phyloP scores from a whole-genome alignment of 2,113 vertebrate species.

The cattle (Bos taurus) region DNA sequence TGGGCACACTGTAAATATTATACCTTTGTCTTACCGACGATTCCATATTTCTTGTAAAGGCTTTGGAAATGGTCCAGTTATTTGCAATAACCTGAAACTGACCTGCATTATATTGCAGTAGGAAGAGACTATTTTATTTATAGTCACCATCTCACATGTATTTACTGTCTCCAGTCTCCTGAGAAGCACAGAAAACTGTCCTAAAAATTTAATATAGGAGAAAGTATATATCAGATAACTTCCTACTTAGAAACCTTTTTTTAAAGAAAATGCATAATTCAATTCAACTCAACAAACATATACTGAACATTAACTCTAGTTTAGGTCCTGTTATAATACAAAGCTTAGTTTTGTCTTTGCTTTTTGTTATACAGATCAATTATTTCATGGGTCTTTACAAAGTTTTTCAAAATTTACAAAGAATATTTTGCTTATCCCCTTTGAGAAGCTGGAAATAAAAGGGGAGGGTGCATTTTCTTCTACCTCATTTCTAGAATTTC shows the following conservation, averaged over 20 bases:
- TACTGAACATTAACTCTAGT: not conserved
- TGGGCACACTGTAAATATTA: not conserved
- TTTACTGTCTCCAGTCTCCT: constrained; percentile 48
- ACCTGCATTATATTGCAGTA: not conserved
- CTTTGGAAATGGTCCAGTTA: not conserved
- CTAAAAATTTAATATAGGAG: not conserved
- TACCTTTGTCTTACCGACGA: not conserved
- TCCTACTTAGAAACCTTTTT: not conserved
- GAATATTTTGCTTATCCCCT: not conserved
- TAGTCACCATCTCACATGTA: not conserved
- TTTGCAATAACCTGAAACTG: constrained; percentile 23
- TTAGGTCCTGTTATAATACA: not conserved
- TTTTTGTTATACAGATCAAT: not conserved
- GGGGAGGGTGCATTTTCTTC: not conserved
- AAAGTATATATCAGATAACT: not conserved
- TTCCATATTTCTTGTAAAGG: not conserved
- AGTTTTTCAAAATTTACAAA: not conserved
- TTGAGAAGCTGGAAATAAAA: not conserved
- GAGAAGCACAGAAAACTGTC: not conserved
- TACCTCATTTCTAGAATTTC: not conserved
- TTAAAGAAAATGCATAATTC: not conserved
- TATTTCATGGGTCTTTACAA: not conserved
- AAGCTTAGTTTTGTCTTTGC: not conserved
- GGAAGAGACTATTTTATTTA: constrained; percentile 67
- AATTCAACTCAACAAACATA: not conserved